Conservation (phyloP, 1,140 invertebrate species). For the Neotoxoptera formosana region DNA sequence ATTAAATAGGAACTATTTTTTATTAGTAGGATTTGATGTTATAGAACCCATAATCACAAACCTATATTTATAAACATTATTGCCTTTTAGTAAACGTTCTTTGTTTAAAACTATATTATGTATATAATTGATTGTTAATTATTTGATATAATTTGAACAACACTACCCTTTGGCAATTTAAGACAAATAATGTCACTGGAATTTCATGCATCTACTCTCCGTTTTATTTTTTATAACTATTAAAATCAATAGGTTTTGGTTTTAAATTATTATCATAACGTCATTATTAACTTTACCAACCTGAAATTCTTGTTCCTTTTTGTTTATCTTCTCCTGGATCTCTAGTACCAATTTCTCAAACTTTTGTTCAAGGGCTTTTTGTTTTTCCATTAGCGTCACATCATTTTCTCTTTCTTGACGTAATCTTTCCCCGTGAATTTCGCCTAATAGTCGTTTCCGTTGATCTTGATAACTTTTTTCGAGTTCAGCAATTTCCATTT, state of each 20-base stretch:
- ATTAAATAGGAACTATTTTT: too few species aligned
- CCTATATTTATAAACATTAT: too few species aligned
- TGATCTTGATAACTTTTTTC: constrained; percentile 68
- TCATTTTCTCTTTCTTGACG: constrained; percentile 63
- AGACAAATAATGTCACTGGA: background rate
- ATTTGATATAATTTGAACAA: background rate
- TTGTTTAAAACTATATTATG: background rate
- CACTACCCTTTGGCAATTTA: background rate
- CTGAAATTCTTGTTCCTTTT: constrained; percentile 59
- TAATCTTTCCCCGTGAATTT: constrained; percentile 67
- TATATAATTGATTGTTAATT: background rate
- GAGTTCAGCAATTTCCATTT: constrained; percentile 68
- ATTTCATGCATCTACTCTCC: background rate
- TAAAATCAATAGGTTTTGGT: background rate
- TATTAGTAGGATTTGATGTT: too few species aligned
- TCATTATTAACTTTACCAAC: constrained; percentile 42
- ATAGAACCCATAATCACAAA: too few species aligned
- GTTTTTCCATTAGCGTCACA: constrained; percentile 59
- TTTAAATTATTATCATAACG: background rate
- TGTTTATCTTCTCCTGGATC: constrained; percentile 58
- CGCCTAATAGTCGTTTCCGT: constrained; percentile 65
- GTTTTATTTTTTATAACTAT: background rate
- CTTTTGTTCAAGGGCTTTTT: constrained; percentile 59
- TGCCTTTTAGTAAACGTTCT: background rate
- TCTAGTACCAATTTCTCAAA: constrained; percentile 60